These are phyloP conservation scores for Creontiades dilutus DNA, from an alignment of 2,888 invertebrate species.

Conservation along the genomic window DNA sequence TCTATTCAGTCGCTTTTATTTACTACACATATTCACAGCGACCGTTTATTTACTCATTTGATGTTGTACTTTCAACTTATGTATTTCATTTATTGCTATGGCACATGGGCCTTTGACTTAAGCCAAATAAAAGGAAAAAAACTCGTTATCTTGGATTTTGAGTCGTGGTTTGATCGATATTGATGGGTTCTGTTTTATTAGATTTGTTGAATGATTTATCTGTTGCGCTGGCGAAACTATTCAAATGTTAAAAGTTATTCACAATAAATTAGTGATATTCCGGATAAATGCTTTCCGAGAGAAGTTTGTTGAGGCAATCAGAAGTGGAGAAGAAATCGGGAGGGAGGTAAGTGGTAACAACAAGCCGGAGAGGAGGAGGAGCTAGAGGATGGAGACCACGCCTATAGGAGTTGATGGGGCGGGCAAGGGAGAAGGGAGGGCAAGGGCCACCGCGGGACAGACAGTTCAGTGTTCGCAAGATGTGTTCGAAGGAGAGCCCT, in stretches of 20 bases:
- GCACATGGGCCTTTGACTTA: too few relatives aligned
- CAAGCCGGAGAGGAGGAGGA: slow-evolving; percentile 47
- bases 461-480: slow-evolving; percentile 43
- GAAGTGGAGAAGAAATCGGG: slow-evolving; percentile 61
- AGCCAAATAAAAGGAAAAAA: too few relatives aligned
- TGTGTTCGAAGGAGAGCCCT: slow-evolving; percentile 74
- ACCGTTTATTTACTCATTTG: too few relatives aligned
- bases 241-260: neutral
- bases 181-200: too few relatives aligned
- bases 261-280: slow-evolving; percentile 51
- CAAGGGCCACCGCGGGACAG: neutral
- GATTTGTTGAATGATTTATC: neutral
- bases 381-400: slow-evolving; percentile 49
- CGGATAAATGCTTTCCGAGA: slow-evolving; percentile 54
- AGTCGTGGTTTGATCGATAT: too few relatives aligned
- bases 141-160: too few relatives aligned
- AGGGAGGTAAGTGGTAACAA: slow-evolving; percentile 65
- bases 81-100: too few relatives aligned
- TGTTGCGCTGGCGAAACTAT: neutral
- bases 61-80: too few relatives aligned
- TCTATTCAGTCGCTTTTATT: too few relatives aligned
- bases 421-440: too few relatives aligned
- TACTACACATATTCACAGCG: too few relatives aligned
- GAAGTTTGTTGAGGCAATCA: slow-evolving; percentile 69
- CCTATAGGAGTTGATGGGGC: neutral